Evolutionary conservation across 2,888 invertebrate species (phyloP).

Genomic region (Sminthurides aquaticus): DNA sequence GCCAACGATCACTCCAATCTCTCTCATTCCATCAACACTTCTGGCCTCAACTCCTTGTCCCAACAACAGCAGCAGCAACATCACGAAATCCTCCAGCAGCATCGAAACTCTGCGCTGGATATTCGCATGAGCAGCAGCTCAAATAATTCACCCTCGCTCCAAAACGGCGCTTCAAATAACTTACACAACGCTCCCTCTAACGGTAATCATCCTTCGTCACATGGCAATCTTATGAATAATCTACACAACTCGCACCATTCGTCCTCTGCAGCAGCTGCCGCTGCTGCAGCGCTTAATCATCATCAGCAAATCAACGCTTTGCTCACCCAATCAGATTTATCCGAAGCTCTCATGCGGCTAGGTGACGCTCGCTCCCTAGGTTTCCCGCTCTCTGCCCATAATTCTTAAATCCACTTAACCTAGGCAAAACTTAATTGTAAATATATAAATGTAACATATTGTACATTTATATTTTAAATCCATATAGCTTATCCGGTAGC

Average conservation of each 20-base stretch:
- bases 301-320: conserved; percentile 42
- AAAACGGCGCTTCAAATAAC: conserved; percentile 30
- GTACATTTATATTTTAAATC: not conserved
- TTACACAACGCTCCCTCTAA: conserved; percentile 20
- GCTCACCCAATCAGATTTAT: conserved; percentile 41
- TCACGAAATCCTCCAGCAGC: conserved; percentile 33
- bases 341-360: conserved; percentile 40
- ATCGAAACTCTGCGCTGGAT: conserved; percentile 30
- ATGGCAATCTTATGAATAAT: conserved; percentile 33
- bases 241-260: conserved; percentile 35
- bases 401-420: conserved; percentile 41
- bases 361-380: conserved; percentile 38
- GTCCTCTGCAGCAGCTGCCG: conserved; percentile 11
- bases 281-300: conserved; percentile 36
- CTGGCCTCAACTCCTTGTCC: conserved; percentile 8
- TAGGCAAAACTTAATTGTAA: not conserved
- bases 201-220: conserved; percentile 36
- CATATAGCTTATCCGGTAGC: no score
- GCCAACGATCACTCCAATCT: conserved; percentile 23
- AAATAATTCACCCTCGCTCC: conserved; percentile 19
- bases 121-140: conserved; percentile 23
- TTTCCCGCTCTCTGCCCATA: conserved; percentile 43
- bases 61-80: conserved; percentile 42
- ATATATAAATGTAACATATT: not conserved
- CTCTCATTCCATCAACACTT: conserved; percentile 22